phyloP scores from a whole-genome alignment of 2,797 vertebrate genomes.

The Parotocinclus haroldoi region DNA sequence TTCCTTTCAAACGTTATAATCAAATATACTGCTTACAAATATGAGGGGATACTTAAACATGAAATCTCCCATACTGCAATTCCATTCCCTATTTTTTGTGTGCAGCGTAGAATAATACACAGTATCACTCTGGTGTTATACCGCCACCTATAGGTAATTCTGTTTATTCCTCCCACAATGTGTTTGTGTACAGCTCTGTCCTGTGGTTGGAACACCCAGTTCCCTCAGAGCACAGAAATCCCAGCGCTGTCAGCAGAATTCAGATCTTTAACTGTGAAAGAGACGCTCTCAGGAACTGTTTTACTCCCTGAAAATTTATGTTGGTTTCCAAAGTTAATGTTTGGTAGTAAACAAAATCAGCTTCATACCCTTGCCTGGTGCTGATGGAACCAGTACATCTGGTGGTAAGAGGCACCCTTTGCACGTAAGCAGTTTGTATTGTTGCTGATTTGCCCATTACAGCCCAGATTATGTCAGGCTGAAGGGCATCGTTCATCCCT shows the following conservation, averaged over 20 bases:
- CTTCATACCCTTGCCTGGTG: constrained; percentile 47
- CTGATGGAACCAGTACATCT: constrained; percentile 48
- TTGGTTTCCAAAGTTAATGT: constrained; percentile 15
- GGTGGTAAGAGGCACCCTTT: not conserved
- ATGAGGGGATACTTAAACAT: too few species aligned
- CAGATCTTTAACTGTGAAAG: constrained; percentile 41
- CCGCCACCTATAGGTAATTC: too few species aligned
- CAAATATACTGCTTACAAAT: too few species aligned
- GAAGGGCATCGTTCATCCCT: constrained; percentile 11
- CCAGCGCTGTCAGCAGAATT: constrained; percentile 39
- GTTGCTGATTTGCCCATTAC: not conserved
- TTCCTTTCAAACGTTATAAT: too few species aligned
- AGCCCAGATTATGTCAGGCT: constrained; percentile 13
- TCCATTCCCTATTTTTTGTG: too few species aligned
- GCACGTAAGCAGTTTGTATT: constrained; percentile 40
- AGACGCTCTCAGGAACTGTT: not conserved
- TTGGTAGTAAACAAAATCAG: constrained; percentile 29
- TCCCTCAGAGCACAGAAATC: constrained; percentile 45
- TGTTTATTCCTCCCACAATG: not conserved
- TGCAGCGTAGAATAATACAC: too few species aligned
- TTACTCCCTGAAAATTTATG: constrained; percentile 38
- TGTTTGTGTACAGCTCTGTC: constrained; percentile 2
- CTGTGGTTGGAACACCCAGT: constrained; percentile 47
- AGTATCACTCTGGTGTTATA: too few species aligned
- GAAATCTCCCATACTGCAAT: too few species aligned